Conservation (phyloP, 2,797 vertebrate species). For the Anniella stebbinsi region DNA sequence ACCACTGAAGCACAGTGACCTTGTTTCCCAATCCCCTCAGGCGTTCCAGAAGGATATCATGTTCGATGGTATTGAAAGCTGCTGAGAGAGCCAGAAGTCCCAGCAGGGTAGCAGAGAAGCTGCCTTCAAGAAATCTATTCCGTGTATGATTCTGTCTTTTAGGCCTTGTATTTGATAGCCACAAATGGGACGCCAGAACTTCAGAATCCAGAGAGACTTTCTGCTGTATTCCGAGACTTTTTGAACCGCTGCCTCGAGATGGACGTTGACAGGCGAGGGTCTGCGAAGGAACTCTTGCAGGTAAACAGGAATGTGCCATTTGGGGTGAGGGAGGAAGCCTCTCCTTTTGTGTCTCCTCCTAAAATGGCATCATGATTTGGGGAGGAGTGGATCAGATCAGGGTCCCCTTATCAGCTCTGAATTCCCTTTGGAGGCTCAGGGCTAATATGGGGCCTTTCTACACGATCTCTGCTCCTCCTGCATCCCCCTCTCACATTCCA, state of each 20-base stretch:
- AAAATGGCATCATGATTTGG: neutral
- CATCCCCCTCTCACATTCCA: neutral
- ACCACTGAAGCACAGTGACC: too few species aligned
- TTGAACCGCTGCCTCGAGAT: constrained; percentile 92
- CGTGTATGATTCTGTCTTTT: neutral
- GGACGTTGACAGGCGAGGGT: constrained; percentile 91
- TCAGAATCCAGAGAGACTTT: constrained; percentile 90
- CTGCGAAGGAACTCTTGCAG: constrained; percentile 91
- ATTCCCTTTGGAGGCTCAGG: neutral
- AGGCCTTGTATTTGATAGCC: constrained; percentile 93
- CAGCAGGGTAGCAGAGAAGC: neutral
- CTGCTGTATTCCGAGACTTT: constrained; percentile 89
- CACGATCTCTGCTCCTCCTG: neutral
- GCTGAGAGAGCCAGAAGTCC: too few species aligned
- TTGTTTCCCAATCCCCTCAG: too few species aligned
- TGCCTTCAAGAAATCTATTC: neutral
- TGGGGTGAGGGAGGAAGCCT: neutral
- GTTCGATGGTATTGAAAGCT: too few species aligned
- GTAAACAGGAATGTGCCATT: constrained; percentile 55
- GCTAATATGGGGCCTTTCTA: too few species aligned
- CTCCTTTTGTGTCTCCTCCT: too few species aligned
- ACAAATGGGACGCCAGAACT: constrained; percentile 92
- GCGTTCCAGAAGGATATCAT: too few species aligned
- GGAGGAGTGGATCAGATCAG: neutral
- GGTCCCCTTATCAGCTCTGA: neutral